Conservation (phyloP, 1,140 invertebrate genomes). For the Berghia stephanieae region DNA sequence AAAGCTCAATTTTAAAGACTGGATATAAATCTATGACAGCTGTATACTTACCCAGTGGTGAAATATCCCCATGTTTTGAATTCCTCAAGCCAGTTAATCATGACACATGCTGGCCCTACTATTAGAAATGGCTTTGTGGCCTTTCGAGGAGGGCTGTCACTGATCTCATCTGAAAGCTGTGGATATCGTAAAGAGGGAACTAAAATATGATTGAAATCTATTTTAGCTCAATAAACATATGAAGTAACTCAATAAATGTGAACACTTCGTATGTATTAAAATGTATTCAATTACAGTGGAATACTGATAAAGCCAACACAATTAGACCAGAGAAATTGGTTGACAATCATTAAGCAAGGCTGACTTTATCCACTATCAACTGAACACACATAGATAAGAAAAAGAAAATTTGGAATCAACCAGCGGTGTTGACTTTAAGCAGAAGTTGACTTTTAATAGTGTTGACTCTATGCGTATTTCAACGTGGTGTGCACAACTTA, state of each 20-base stretch:
- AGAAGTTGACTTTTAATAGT: too few relatives aligned
- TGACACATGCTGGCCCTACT: slow-evolving; percentile 59
- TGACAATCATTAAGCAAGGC: too few relatives aligned
- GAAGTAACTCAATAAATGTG: neutral
- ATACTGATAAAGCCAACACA: too few relatives aligned
- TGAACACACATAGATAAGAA: too few relatives aligned
- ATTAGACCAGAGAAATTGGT: too few relatives aligned
- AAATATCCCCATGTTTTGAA: slow-evolving; percentile 65
- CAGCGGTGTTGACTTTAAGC: too few relatives aligned
- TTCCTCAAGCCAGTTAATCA: slow-evolving; percentile 65
- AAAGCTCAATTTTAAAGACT: neutral
- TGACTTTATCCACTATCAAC: too few relatives aligned
- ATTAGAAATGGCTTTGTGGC: slow-evolving; percentile 52
- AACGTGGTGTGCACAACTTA: too few relatives aligned
- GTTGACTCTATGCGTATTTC: too few relatives aligned
- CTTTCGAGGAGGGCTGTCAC: neutral
- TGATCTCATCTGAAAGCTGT: slow-evolving; percentile 46
- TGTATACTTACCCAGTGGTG: slow-evolving; percentile 49
- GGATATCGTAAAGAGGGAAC: neutral
- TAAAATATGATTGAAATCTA: neutral
- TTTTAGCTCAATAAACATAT: neutral
- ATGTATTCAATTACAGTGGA: too few relatives aligned
- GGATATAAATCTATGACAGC: neutral
- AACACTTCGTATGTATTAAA: too few relatives aligned
- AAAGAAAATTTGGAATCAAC: too few relatives aligned